A percentile compares a stretch with the other conserved stretches of the same genome.
These are phyloP conservation scores for Amia ocellicauda DNA, from an alignment of 2,113 vertebrate genomes.

Conservation along the genomic window DNA sequence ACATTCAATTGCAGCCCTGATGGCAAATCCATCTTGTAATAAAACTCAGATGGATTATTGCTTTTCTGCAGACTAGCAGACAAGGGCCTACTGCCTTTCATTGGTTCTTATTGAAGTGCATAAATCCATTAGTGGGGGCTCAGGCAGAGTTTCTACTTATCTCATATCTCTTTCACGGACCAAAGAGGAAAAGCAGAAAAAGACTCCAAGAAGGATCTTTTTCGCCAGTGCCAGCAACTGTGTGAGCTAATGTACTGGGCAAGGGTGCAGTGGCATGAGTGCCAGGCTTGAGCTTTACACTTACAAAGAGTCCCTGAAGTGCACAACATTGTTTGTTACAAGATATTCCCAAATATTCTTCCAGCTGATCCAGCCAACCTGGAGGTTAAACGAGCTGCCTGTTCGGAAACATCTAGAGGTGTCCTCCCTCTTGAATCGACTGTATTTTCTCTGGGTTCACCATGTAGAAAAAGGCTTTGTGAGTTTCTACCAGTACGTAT, in stretches of 20 bases:
- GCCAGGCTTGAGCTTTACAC: too few relatives aligned
- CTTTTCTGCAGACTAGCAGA: constrained; percentile 15
- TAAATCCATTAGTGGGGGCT: constrained; percentile 7
- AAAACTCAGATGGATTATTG: constrained; percentile 25
- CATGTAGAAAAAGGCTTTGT: too few relatives aligned
- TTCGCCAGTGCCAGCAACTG: not conserved
- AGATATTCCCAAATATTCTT: not conserved
- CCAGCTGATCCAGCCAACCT: too few relatives aligned
- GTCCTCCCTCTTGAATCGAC: too few relatives aligned
- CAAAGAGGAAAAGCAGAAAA: not conserved
- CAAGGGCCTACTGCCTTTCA: constrained; percentile 13
- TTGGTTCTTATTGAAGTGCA: constrained; percentile 14
- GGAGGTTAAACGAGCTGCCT: too few relatives aligned
- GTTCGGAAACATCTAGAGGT: too few relatives aligned
- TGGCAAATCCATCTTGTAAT: constrained; percentile 38
- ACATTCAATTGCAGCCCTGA: constrained; percentile 32
- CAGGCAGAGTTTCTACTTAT: constrained; percentile 5
- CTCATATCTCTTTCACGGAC: constrained; percentile 2
- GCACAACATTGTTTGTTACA: not conserved
- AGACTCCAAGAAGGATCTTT: not conserved
- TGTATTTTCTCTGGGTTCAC: too few relatives aligned
- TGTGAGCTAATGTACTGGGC: not conserved
- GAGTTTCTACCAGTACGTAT: too few relatives aligned
- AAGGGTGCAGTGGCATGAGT: not conserved
- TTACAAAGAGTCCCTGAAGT: too few relatives aligned